These are phyloP conservation scores for Drosophila koepferae DNA, from an alignment of 2,888 invertebrate species.

Conservation along the genomic window DNA sequence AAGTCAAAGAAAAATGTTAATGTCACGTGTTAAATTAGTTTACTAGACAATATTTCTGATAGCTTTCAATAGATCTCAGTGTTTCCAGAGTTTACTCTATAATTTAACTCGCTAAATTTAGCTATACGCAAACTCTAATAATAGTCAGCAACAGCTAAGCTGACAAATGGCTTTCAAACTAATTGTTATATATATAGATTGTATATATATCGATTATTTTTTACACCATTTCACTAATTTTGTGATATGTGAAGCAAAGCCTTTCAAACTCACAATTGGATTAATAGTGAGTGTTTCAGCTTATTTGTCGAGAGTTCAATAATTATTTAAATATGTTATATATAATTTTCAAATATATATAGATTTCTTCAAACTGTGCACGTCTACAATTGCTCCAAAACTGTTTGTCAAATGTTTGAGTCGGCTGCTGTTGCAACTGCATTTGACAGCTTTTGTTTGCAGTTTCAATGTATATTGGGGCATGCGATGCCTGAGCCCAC, in stretches of 20 bases:
- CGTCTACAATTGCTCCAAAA: slow-evolving; percentile 8
- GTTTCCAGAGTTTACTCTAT: neutral
- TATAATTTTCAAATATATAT: too few relatives aligned
- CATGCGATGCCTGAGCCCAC: neutral
- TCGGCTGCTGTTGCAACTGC: slow-evolving; percentile 23
- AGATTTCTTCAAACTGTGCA: neutral
- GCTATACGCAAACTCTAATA: too few relatives aligned
- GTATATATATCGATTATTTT: neutral
- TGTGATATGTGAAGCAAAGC: neutral
- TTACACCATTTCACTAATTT: neutral
- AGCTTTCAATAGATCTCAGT: neutral
- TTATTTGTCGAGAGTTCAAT: neutral
- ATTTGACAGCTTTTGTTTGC: slow-evolving; percentile 68
- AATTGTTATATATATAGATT: neutral
- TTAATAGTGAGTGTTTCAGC: neutral
- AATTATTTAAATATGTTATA: slow-evolving; percentile 15
- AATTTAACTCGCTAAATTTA: neutral
- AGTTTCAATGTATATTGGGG: slow-evolving; percentile 30
- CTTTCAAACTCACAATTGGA: neutral
- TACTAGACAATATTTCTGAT: too few relatives aligned
- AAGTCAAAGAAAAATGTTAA: neutral
- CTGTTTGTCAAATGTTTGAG: slow-evolving; percentile 22
- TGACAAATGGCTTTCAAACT: neutral
- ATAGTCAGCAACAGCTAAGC: neutral
- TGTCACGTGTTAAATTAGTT: too few relatives aligned